Percentiles rank a stretch among this genome's conserved stretches.
Evolutionary conservation across 2,888 invertebrate genomes (phyloP).

Genomic region (Caenorhabditis zanzibari): DNA sequence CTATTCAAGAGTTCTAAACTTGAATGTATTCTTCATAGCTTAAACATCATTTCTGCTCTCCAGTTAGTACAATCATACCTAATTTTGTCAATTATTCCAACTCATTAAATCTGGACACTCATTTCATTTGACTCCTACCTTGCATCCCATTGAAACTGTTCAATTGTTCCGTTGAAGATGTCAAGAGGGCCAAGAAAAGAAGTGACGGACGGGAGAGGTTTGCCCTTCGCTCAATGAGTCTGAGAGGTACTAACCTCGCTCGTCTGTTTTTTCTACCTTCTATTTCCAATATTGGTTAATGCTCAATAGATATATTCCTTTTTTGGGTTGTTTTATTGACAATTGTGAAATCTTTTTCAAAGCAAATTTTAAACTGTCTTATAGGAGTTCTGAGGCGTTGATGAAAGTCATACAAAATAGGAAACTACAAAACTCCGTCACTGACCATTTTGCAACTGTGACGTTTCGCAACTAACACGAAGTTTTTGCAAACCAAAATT

Average conservation of each 20-base stretch:
- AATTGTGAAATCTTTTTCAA: not conserved
- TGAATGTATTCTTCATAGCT: too few relatives aligned
- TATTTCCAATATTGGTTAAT: not conserved
- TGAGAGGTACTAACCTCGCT: constrained; percentile 1
- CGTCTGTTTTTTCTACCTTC: not conserved
- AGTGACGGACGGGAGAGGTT: constrained; percentile 28
- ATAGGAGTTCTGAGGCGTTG: too few relatives aligned
- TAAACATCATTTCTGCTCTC: too few relatives aligned
- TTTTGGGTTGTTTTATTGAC: not conserved
- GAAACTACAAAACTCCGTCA: too few relatives aligned
- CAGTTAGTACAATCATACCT: too few relatives aligned
- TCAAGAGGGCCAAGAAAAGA: constrained; percentile 50
- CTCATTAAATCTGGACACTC: constrained; percentile 39
- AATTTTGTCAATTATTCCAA: not conserved
- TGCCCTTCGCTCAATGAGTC: constrained; percentile 39
- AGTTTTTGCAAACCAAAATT: too few relatives aligned
- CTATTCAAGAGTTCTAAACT: too few relatives aligned
- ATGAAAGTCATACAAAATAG: too few relatives aligned
- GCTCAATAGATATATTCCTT: not conserved
- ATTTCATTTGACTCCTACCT: constrained; percentile 10
- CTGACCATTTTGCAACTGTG: too few relatives aligned
- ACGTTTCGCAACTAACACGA: too few relatives aligned
- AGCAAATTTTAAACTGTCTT: not conserved
- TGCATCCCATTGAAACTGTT: constrained; percentile 48
- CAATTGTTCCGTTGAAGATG: constrained; percentile 56